Conservation (phyloP, 53 echinoderm and acorn worm species). For the Pentamera pediparva region DNA sequence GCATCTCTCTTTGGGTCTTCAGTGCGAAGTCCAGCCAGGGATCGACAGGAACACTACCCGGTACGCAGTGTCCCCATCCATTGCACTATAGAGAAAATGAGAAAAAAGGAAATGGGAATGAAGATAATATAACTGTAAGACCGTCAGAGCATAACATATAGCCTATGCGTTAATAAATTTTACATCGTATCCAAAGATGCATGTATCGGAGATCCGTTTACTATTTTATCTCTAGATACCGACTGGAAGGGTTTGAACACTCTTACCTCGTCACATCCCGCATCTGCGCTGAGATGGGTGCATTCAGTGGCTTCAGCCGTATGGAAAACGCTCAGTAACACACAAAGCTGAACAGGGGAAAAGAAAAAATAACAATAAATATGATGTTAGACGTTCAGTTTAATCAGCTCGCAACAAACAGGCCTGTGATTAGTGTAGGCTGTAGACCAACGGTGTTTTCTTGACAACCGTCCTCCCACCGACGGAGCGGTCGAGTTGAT, state of each 20-base stretch:
- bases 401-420: too few species aligned
- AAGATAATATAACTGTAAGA: not conserved
- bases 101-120: not conserved
- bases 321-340: not conserved
- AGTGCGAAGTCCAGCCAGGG: constrained; percentile 64
- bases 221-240: not conserved
- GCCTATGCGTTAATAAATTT: not conserved
- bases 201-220: not conserved
- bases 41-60: constrained; percentile 60
- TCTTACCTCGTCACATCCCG: constrained; percentile 19
- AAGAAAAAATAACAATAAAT: not conserved
- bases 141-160: not conserved
- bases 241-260: not conserved
- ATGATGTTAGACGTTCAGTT: not conserved
- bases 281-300: constrained; percentile 12
- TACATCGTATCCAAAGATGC: not conserved
- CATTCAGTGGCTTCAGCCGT: not conserved
- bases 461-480: too few species aligned
- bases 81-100: constrained; percentile 37
- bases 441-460: too few species aligned
- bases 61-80: constrained; percentile 54
- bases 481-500: too few species aligned
- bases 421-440: too few species aligned
- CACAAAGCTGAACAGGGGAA: not conserved
- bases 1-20: constrained; percentile 81